Base-by-base conservation (phyloP, 2,888 invertebrate species). In the Catocala nupta region DNA sequence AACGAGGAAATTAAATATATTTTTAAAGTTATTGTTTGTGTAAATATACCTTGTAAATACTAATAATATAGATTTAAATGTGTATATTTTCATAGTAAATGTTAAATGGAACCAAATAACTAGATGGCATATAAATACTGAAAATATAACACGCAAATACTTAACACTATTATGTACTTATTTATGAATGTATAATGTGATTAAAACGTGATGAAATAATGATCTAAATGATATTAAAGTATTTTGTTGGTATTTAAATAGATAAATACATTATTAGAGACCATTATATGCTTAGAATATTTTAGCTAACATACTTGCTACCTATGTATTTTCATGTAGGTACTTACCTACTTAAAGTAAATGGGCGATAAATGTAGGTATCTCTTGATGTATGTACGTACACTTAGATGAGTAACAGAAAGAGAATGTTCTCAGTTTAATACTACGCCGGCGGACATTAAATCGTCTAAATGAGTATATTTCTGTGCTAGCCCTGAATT, bases 21-120 rank as follows among this genome's bases (percentile, higher is more conserved):
- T 82, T 81, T 65, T 83, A 82, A 65, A 59, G 75, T 75, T 84
- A 81, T 83, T 75, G 80, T 73, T 77, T 68, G 77, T 91, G 90
- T 91, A 91, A 83, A 77, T 79, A 73, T 56, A 68, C 49, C 53
- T 63, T 74, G 77, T 77, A 79, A 45, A 91, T 89, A 87, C 81
- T 78, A 74, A 83, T 82, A 81, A 80, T 80, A 84, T 89, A 89
- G 83, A 86, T 82, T 85, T 64, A 86, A 88, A 89, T 84, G 85
- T 92, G 91, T 92, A 93, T 94, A 93, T 94, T 93, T 93, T 94
- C 91, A 90, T 93, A 93, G 91, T 90, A 78, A 87, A 88, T 90
- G 90, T 93, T 92, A 92, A 93, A 90, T 87, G 90, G 93, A 93
- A 93, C 93, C 93, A 94, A 92, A 89, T 90, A 91, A 91, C 78